Conservation (phyloP, 2,113 vertebrate species). For the Bubalus kerabau region DNA sequence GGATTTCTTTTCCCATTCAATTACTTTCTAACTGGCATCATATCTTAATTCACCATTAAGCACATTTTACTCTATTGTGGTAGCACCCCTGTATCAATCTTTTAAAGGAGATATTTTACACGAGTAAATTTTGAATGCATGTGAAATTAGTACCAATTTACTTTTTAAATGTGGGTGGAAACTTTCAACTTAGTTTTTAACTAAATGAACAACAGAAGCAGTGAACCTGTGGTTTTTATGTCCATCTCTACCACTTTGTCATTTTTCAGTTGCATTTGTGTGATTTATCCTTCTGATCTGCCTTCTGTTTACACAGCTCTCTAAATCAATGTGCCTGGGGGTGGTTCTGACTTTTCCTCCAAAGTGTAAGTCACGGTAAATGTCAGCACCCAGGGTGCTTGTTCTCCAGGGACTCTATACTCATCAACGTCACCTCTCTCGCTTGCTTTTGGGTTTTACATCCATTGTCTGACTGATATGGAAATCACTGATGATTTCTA, state of each 20-base stretch:
- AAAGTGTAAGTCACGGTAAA: background rate
- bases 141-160: background rate
- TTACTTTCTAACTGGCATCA: background rate
- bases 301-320: background rate
- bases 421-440: background rate
- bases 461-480: background rate
- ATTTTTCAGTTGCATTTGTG: background rate
- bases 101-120: background rate
- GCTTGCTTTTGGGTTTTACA: background rate
- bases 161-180: background rate
- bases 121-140: background rate
- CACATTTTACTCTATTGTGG: background rate
- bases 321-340: background rate
- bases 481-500: background rate
- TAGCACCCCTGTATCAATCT: background rate
- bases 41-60: background rate
- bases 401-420: background rate
- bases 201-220: background rate
- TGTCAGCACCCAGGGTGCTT: background rate
- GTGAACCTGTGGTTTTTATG: background rate
- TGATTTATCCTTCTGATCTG: background rate
- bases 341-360: background rate
- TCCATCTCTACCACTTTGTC: background rate
- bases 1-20: background rate
- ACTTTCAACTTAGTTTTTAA: background rate